Evolutionary conservation across 2,113 vertebrate species (phyloP).

Genomic region (Cepphus grylle): DNA sequence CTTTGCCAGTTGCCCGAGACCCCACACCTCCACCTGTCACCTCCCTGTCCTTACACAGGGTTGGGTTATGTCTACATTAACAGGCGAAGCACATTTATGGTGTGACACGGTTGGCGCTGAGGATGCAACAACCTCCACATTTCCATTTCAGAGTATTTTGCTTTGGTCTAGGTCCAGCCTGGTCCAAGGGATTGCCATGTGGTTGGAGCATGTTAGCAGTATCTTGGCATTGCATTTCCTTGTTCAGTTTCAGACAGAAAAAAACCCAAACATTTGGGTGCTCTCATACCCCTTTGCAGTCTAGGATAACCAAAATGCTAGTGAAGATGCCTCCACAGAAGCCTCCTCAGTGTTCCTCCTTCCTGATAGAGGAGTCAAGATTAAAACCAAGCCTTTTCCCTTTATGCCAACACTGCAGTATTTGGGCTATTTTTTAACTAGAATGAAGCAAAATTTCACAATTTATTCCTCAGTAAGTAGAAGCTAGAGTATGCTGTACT

Average conservation of each 20-base stretch:
- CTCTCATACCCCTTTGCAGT: background rate
- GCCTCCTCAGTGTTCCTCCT: background rate
- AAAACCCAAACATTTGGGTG: background rate
- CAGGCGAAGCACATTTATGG: background rate
- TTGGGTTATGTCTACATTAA: background rate
- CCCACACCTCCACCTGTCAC: background rate
- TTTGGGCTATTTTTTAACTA: background rate
- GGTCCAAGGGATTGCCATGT: background rate
- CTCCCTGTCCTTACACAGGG: background rate
- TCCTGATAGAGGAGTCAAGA: background rate
- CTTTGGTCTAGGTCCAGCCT: background rate
- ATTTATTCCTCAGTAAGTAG: background rate
- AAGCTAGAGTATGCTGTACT: background rate
- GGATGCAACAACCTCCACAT: background rate
- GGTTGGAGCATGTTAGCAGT: background rate
- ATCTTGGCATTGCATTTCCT: background rate
- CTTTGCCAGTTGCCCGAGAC: background rate
- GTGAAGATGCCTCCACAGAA: background rate
- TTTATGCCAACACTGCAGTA: background rate
- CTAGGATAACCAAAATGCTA: background rate
- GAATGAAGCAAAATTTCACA: background rate
- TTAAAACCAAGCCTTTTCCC: background rate
- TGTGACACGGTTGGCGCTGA: background rate
- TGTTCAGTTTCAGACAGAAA: background rate
- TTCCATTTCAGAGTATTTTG: background rate